These are phyloP conservation scores for Drosophila lutescens DNA, from an alignment of 2,888 invertebrate species.

Conservation along the genomic window DNA sequence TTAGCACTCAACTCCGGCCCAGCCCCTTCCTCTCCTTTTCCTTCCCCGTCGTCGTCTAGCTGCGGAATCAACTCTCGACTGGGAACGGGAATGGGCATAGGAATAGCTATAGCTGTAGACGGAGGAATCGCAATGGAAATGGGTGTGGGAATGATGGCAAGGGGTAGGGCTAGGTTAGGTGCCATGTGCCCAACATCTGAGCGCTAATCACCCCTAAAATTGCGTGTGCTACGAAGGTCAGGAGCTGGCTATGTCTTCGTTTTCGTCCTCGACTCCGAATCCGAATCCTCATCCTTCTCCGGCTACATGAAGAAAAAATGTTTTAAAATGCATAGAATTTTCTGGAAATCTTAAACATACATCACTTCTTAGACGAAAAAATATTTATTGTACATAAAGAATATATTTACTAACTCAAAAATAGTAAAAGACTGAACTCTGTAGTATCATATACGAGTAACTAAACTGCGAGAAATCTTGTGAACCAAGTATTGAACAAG, in stretches of 20 bases:
- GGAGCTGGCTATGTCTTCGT: conserved; percentile 11
- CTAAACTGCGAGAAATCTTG: too few species aligned
- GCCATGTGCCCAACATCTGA: conserved; percentile 49
- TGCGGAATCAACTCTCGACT: conserved; percentile 7
- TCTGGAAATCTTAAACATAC: too few species aligned
- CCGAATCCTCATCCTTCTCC: not conserved
- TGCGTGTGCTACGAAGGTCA: conserved; percentile 73
- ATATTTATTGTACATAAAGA: too few species aligned
- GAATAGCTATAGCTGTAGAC: not conserved
- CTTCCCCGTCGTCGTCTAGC: not conserved
- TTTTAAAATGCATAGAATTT: too few species aligned
- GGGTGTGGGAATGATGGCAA: conserved; percentile 24
- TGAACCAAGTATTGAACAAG: too few species aligned
- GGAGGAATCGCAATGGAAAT: conserved; percentile 7
- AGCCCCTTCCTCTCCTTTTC: not conserved
- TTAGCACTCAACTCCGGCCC: conserved; percentile 67
- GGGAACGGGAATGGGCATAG: conserved; percentile 1
- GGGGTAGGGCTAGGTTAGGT: conserved; percentile 9
- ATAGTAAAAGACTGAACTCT: too few species aligned
- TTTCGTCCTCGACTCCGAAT: conserved; percentile 3
- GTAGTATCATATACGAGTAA: too few species aligned
- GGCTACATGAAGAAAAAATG: not conserved
- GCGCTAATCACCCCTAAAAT: conserved; percentile 77
- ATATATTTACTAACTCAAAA: too few species aligned
- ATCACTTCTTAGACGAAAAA: too few species aligned